Base-by-base conservation (phyloP, 2,888 invertebrate species). In the Sarcophaga subvicina region DNA sequence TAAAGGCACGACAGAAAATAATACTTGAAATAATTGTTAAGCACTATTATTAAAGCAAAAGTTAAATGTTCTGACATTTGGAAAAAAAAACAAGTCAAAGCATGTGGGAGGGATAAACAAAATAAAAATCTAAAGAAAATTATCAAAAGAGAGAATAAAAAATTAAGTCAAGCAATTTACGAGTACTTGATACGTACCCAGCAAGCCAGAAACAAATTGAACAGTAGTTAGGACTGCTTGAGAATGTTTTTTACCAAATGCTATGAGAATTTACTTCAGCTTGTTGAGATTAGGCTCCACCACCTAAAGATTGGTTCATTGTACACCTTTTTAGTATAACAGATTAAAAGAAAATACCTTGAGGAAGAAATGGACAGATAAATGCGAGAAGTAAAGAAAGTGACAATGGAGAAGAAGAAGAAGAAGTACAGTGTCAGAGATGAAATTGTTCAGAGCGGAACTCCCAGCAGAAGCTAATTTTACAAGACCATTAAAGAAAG, bases 11-110 rank as follows among this genome's bases (percentile, higher is more conserved):
- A 14, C 14, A 17, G 17, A 54, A 54, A 54, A 54, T 54, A 54
- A 54, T 54, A 73, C 67, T 73, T 37, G 47, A 84, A 86, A 81
- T 81, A 86, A 84, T 84, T 87, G 78, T 84, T 79, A 79, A 81
- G 71, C 27, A 77, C 59, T 79, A 73, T 86, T 73, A 64, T 81
- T 84, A 81, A 76, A 84, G 78, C 73, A 75, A 75, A 81, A 75
- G 67, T 75, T 81, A 79, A 84, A 80, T 84, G 63, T 67, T 80
- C 63, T 79, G 78, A 75, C 60, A 71, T 84, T 66, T 84, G 14
- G 17, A 17, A 3, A 1, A 17, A 2, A 54, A 54, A 54, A 14
- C 17, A 14, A 54, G 5, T 54, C 14, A 54, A 14, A 54, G 4
- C 5, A 3, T 54, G 17, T 1, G 17, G 54, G 54, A 17, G 12